These are phyloP conservation scores for Gasteruption jaculator DNA, from an alignment of 2,888 invertebrate genomes.

Conservation along the genomic window DNA sequence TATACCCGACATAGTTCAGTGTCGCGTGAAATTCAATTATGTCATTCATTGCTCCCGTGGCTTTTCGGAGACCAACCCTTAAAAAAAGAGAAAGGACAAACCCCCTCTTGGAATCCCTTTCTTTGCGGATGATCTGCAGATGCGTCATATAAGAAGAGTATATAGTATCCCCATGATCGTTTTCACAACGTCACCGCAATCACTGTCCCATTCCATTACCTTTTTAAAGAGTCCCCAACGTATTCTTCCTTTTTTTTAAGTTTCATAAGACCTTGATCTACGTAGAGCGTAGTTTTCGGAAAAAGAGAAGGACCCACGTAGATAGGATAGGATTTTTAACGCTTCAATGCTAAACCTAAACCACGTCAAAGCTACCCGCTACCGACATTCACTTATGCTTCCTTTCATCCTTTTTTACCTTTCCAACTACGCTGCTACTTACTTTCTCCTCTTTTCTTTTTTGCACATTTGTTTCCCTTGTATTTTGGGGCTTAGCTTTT, in stretches of 20 bases:
- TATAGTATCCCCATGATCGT: no score
- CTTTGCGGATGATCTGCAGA: slow-evolving; percentile 41
- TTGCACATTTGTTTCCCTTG: no score
- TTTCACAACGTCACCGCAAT: slow-evolving; percentile 39
- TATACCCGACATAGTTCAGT: slow-evolving; percentile 28
- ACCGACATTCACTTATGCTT: neutral
- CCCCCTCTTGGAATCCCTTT: slow-evolving; percentile 16
- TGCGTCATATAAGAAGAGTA: slow-evolving; percentile 35
- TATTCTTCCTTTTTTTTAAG: no score
- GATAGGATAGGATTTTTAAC: slow-evolving; percentile 4
- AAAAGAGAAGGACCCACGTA: slow-evolving; percentile 16
- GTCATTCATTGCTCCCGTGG: slow-evolving; percentile 37
- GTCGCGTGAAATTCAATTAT: slow-evolving; percentile 47
- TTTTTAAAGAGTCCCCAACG: slow-evolving; percentile 19
- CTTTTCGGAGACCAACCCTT: slow-evolving; percentile 24
- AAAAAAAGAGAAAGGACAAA: slow-evolving; percentile 21
- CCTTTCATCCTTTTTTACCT: neutral
- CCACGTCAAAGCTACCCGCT: slow-evolving; percentile 15
- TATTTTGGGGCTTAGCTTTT: slow-evolving; percentile 13
- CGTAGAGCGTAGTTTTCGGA: slow-evolving; percentile 14
- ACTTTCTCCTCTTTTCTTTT: neutral
- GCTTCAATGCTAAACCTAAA: neutral
- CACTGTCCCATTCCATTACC: slow-evolving; percentile 39
- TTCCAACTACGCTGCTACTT: neutral
- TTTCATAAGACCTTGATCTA: no score